A percentile compares a stretch with the other conserved stretches of the same genome.
phyloP scores from a whole-genome alignment of 2,888 invertebrate species.

The Aleiodes testaceus region DNA sequence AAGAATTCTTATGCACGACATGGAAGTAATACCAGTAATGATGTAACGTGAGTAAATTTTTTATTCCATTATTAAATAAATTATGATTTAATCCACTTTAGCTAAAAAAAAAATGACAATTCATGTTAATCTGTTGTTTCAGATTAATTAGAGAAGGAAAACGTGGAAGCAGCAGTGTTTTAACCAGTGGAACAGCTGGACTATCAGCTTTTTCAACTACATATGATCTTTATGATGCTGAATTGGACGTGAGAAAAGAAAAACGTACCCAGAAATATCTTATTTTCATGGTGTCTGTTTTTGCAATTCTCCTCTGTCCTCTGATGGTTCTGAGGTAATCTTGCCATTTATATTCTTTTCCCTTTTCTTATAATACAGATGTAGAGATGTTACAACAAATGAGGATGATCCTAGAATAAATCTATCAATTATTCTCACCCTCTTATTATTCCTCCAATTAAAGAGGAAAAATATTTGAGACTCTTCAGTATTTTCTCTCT shows the following conservation, averaged over 20 bases:
- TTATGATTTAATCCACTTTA: neutral
- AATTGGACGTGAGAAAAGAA: conserved; percentile 77
- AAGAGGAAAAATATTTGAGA: no score
- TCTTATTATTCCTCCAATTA: no score
- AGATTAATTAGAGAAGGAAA: conserved; percentile 54
- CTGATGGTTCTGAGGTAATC: conserved; percentile 75
- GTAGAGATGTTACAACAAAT: no score
- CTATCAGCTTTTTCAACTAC: conserved; percentile 56
- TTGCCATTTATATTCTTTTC: neutral
- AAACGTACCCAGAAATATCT: conserved; percentile 81
- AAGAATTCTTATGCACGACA: conserved; percentile 58
- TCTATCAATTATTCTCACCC: no score
- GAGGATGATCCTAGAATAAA: no score
- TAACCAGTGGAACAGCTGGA: conserved; percentile 45
- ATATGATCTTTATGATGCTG: conserved; percentile 75
- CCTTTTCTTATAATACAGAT: neutral
- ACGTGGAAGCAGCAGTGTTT: conserved; percentile 47
- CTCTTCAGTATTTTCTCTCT: no score
- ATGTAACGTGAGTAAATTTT: conserved; percentile 54
- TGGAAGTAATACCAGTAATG: conserved; percentile 53
- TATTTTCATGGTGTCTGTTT: conserved; percentile 79
- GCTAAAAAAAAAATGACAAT: no score
- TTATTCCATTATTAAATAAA: neutral
- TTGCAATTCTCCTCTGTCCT: conserved; percentile 80
- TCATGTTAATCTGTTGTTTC: neutral